A percentile compares a stretch with the other conserved stretches of the same genome.
Conservation (phyloP, 2,888 invertebrate species). For the Pristionchus mayeri region DNA sequence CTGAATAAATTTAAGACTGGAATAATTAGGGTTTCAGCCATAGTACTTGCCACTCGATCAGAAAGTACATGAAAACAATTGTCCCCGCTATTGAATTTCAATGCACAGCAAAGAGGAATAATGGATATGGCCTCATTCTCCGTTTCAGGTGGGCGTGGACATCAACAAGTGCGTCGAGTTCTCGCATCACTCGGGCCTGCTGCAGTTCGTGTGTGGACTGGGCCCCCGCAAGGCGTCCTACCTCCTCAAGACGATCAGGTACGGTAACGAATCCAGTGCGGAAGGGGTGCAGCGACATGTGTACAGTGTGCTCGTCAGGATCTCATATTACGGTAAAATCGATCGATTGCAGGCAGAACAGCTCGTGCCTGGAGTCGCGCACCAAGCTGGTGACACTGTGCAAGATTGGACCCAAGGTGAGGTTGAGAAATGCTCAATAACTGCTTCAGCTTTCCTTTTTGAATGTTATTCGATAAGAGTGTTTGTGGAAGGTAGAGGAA, state of each 20-base stretch:
- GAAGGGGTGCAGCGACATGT: not conserved
- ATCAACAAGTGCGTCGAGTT: slow-evolving; percentile 93
- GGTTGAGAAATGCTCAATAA: no score
- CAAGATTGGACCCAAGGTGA: slow-evolving; percentile 92
- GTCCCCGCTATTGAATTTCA: not conserved
- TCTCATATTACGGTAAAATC: not conserved
- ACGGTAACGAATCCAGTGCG: slow-evolving; percentile 24
- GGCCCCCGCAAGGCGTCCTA: slow-evolving; percentile 90
- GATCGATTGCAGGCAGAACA: slow-evolving; percentile 60
- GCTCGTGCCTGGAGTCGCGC: slow-evolving; percentile 70
- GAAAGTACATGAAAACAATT: not conserved
- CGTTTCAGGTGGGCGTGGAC: slow-evolving; percentile 89
- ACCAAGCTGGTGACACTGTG: slow-evolving; percentile 95
- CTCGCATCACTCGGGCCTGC: slow-evolving; percentile 86
- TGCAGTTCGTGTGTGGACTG: slow-evolving; percentile 97
- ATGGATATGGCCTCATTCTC: no score
- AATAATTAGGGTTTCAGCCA: no score
- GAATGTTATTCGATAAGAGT: no score
- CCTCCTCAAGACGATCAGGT: slow-evolving; percentile 77
- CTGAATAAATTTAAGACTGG: not conserved
- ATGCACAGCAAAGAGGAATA: no score
- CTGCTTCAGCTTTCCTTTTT: no score
- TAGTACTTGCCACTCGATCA: no score
- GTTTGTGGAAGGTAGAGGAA: not conserved
- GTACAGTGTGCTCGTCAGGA: not conserved